Conservation (phyloP, 2,797 vertebrate species). For the Melanotaenia pygmaea region DNA sequence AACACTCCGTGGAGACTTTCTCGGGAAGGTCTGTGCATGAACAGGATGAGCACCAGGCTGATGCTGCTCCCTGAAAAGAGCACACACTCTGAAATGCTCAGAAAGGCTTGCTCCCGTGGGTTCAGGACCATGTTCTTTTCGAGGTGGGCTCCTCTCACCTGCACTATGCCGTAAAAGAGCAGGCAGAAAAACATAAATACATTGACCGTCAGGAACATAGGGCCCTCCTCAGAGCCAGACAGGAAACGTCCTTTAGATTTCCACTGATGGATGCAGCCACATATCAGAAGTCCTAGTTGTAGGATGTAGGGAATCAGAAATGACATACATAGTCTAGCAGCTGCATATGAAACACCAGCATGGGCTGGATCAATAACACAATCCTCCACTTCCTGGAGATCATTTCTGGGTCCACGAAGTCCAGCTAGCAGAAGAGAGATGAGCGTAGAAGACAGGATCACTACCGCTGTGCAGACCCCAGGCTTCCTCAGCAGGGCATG, state of each 20-base stretch:
- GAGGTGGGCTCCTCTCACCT: slow-evolving; percentile 71
- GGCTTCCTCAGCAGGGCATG: slow-evolving; percentile 57
- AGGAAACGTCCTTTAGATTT: slow-evolving; percentile 64
- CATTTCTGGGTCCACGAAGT: slow-evolving; percentile 62
- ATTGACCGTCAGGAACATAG: slow-evolving; percentile 40
- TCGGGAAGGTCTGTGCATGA: slow-evolving; percentile 76
- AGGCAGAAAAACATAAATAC: slow-evolving; percentile 59
- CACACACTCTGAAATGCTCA: slow-evolving; percentile 82
- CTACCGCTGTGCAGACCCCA: slow-evolving; percentile 45
- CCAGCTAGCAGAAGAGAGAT: slow-evolving; percentile 70
- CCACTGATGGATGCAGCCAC: slow-evolving; percentile 57
- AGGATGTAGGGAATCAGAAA: slow-evolving; percentile 75
- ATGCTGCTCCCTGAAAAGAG: slow-evolving; percentile 82
- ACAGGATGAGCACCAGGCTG: slow-evolving; percentile 73
- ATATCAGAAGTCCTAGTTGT: slow-evolving; percentile 66
- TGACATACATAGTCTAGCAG: slow-evolving; percentile 77
- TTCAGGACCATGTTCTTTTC: slow-evolving; percentile 11
- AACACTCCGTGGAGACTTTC: slow-evolving; percentile 56
- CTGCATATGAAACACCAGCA: slow-evolving; percentile 74
- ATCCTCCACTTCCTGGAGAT: not conserved
- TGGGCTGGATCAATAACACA: slow-evolving; percentile 80
- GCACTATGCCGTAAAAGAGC: slow-evolving; percentile 78
- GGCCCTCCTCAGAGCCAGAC: slow-evolving; percentile 64
- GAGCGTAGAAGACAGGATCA: slow-evolving; percentile 63
- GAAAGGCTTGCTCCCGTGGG: slow-evolving; percentile 51